Conservation (phyloP, 1,140 invertebrate species). For the Drosophila sproati region DNA sequence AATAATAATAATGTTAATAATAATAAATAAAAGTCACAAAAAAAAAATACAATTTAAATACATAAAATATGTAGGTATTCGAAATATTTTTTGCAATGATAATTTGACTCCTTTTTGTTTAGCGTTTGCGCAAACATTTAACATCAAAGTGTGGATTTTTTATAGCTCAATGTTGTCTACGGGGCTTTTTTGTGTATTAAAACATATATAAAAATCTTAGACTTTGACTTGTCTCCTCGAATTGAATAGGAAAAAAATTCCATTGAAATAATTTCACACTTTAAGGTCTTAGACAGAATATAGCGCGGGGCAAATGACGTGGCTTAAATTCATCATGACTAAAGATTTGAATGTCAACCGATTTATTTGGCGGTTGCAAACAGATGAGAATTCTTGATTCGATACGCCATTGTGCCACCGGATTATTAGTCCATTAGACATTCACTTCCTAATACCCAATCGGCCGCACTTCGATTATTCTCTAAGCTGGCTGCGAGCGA, state of each 20-base stretch:
- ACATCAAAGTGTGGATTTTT: constrained; percentile 58
- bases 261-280: constrained; percentile 73
- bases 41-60: constrained; percentile 20
- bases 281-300: constrained; percentile 25
- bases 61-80: neutral
- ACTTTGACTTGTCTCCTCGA: constrained; percentile 10
- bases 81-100: constrained; percentile 28
- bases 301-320: constrained; percentile 42
- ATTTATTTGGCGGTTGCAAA: neutral
- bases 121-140: constrained; percentile 58
- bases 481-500: too few relatives aligned
- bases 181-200: neutral
- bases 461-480: too few relatives aligned
- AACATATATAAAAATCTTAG: neutral
- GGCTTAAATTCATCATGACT: constrained; percentile 10
- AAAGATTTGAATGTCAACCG: neutral
- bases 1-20: constrained; percentile 43
- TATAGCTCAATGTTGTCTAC: constrained; percentile 47
- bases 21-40: constrained; percentile 26
- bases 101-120: constrained; percentile 34
- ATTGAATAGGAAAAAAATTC: constrained; percentile 65
- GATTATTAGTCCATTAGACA: neutral
- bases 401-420: neutral
- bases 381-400: neutral
- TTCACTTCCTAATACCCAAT: too few relatives aligned